These are phyloP conservation scores for Acanthoscelides obtectus DNA, from an alignment of 2,888 invertebrate species.

Conservation along the genomic window DNA sequence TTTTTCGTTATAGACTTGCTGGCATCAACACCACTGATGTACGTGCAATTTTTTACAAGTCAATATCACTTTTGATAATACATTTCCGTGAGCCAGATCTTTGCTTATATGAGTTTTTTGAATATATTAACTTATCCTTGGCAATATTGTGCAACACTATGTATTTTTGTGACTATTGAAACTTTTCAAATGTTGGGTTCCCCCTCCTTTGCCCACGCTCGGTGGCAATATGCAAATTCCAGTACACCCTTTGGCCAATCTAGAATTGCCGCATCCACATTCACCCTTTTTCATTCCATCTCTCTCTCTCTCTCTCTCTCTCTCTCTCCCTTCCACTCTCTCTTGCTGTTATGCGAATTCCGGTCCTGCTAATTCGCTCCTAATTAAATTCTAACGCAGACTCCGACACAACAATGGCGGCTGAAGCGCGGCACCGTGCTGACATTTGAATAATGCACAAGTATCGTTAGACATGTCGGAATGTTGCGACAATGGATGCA, in stretches of 20 bases:
- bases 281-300: background rate
- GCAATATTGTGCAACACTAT: no score
- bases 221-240: background rate
- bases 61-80: no score
- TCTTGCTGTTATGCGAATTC: background rate
- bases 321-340: background rate
- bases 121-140: no score
- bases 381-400: background rate
- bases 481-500: background rate
- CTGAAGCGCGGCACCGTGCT: background rate
- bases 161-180: no score
- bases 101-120: no score
- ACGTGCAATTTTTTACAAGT: no score
- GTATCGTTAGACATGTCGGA: background rate
- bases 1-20: no score
- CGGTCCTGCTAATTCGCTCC: background rate
- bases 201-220: no score
- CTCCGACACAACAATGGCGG: background rate
- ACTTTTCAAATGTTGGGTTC: no score
- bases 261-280: background rate
- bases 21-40: no score
- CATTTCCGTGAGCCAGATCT: no score
- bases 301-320: background rate
- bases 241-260: background rate
- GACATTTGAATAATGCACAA: background rate